phyloP scores from a whole-genome alignment of 2,888 invertebrate genomes.

The Eudasyphora cyanicolor region DNA sequence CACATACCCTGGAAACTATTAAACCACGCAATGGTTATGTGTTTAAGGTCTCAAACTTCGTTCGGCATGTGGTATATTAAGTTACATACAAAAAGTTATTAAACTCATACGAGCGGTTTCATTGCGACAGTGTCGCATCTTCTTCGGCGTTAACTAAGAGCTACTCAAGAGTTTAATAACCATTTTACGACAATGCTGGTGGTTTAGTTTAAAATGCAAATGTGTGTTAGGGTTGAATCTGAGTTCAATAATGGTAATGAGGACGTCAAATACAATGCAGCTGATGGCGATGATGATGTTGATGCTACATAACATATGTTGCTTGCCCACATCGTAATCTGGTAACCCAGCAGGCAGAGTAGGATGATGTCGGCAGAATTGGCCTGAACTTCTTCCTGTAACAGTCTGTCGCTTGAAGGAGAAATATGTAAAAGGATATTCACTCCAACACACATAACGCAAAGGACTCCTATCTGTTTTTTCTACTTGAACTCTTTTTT shows the following conservation, averaged over 20 bases:
- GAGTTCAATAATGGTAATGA: neutral
- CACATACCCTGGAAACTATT: too few species aligned
- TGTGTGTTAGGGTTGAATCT: neutral
- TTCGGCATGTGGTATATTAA: neutral
- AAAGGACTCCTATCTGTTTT: neutral
- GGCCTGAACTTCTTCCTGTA: neutral
- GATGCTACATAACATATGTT: neutral
- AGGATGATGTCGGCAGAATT: too few species aligned
- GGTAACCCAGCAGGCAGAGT: neutral
- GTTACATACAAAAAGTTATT: slow-evolving; percentile 2
- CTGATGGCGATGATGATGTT: neutral
- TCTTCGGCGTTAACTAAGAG: neutral
- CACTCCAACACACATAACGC: neutral
- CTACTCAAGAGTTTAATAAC: slow-evolving; percentile 33
- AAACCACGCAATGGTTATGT: neutral
- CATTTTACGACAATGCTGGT: slow-evolving; percentile 7
- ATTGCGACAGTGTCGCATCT: neutral
- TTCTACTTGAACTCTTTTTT: neutral
- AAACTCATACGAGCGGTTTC: neutral
- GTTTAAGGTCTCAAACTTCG: neutral
- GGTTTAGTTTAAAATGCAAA: neutral
- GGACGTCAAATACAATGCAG: neutral
- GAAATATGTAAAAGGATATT: neutral
- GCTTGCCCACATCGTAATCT: neutral
- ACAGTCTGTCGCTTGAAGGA: too few species aligned